Percentiles rank a stretch among this genome's conserved stretches.
Conservation (phyloP, 2,113 vertebrate species). For the Nipponia nippon region DNA sequence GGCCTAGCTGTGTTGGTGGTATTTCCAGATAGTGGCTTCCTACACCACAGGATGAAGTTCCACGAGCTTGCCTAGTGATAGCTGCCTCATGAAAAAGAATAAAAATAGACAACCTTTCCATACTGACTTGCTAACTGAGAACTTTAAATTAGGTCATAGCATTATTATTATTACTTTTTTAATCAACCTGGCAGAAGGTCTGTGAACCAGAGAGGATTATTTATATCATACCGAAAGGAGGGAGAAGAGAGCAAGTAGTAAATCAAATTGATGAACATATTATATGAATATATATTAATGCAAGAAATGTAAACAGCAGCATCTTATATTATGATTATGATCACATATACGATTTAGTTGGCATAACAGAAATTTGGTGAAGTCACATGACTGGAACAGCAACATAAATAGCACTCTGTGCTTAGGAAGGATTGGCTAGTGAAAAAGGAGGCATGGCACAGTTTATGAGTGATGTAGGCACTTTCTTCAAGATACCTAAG, state of each 20-base stretch:
- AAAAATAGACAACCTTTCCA: not conserved
- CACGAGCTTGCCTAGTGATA: not conserved
- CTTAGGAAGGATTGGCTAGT: not conserved
- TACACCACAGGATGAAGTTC: not conserved
- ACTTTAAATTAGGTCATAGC: not conserved
- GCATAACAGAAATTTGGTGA: not conserved
- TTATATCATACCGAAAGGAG: not conserved
- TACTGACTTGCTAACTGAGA: not conserved
- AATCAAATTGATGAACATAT: not conserved
- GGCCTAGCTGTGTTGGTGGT: not conserved
- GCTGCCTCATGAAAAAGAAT: not conserved
- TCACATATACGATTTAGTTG: not conserved
- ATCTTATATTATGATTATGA: not conserved
- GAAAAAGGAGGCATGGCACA: not conserved
- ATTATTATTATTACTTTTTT: not conserved
- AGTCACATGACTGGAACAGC: not conserved
- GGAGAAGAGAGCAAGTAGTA: not conserved
- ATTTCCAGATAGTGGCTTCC: not conserved
- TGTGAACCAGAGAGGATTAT: not conserved
- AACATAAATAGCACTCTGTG: not conserved
- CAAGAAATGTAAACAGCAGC: not conserved
- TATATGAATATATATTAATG: not conserved
- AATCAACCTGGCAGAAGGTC: not conserved
- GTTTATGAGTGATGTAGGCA: not conserved
- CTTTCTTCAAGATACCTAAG: not conserved